These are phyloP conservation scores for Pandion haliaetus DNA, from an alignment of 2,113 vertebrate species.

Conservation along the genomic window DNA sequence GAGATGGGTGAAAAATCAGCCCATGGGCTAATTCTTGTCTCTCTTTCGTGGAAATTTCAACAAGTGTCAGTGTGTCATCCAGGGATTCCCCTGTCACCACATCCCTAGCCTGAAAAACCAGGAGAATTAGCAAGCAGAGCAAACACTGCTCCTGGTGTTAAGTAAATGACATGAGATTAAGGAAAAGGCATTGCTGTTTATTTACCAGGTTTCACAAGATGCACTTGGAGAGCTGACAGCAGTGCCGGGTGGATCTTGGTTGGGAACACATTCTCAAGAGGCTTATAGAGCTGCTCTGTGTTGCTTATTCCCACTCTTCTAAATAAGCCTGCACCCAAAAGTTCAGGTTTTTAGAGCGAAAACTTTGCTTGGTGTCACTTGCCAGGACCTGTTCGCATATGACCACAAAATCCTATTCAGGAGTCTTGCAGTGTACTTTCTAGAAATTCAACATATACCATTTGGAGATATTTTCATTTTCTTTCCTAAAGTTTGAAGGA, in stretches of 20 bases:
- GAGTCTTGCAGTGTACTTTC: not conserved
- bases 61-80: not conserved
- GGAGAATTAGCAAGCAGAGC: not conserved
- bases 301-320: not conserved
- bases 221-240: not conserved
- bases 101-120: not conserved
- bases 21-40: not conserved
- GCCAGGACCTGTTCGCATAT: not conserved
- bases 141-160: not conserved
- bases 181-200: not conserved
- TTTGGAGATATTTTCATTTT: not conserved
- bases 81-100: not conserved
- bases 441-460: not conserved
- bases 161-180: not conserved
- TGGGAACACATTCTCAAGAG: fast-evolving
- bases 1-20: not conserved
- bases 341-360: not conserved
- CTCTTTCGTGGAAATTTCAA: not conserved
- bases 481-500: not conserved
- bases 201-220: not conserved
- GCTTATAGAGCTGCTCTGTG: not conserved
- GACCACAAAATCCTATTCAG: not conserved
- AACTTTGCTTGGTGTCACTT: not conserved
- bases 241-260: not conserved
- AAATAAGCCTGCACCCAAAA: not conserved